Percentiles rank a stretch among this genome's conserved stretches.
phyloP scores from a whole-genome alignment of 2,888 invertebrate genomes.

The Lepidochrysops patricia region DNA sequence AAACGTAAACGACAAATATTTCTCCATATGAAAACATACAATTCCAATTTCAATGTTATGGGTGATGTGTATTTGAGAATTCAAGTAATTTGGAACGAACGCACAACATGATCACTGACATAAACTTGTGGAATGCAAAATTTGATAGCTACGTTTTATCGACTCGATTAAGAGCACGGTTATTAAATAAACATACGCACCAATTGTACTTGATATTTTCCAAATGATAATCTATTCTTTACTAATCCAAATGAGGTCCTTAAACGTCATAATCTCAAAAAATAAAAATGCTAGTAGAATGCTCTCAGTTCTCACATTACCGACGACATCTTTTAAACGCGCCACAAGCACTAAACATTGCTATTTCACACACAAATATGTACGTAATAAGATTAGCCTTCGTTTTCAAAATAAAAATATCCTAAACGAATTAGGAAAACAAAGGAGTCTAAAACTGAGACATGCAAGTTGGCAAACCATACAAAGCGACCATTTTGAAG shows the following conservation, averaged over 20 bases:
- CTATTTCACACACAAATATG: constrained; percentile 35
- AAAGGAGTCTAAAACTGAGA: constrained; percentile 71
- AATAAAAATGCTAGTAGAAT: constrained; percentile 57
- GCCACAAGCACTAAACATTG: constrained; percentile 39
- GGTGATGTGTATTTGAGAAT: background rate
- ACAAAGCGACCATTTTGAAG: constrained; percentile 82
- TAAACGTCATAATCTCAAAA: constrained; percentile 60
- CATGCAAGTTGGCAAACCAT: constrained; percentile 77
- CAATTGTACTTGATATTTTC: constrained; percentile 34
- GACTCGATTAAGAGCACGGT: constrained; percentile 24
- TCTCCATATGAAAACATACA: background rate
- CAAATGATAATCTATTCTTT: constrained; percentile 50
- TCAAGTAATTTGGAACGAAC: constrained; percentile 29
- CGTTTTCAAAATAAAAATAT: constrained; percentile 36
- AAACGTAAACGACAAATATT: background rate
- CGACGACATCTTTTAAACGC: constrained; percentile 66
- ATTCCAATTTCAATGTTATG: background rate
- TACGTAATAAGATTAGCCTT: constrained; percentile 35
- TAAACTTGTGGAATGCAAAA: constrained; percentile 65
- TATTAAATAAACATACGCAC: constrained; percentile 20
- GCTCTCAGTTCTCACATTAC: constrained; percentile 75
- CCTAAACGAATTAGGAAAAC: constrained; percentile 57
- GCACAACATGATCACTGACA: constrained; percentile 50
- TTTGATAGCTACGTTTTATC: constrained; percentile 56
- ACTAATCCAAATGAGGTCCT: constrained; percentile 45